Conservation (phyloP, 1,140 invertebrate genomes). For the Pteromalus puparum region DNA sequence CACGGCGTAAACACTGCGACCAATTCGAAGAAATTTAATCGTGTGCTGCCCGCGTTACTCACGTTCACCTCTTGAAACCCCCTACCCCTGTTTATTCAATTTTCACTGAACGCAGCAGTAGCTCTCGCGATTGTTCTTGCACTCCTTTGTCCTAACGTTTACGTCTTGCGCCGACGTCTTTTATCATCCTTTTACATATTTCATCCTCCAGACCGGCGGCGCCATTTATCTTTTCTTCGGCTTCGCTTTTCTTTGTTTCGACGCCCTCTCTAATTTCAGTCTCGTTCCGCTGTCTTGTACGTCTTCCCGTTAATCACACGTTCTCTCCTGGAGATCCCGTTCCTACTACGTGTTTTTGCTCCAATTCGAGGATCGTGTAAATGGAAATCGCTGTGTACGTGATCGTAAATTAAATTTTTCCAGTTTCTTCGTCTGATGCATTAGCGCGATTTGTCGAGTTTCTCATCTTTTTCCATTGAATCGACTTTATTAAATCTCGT, state of each 20-base stretch:
- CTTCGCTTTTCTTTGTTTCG: constrained; percentile 11
- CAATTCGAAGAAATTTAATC: not conserved
- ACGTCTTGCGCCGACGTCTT: not conserved
- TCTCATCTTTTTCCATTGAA: not conserved
- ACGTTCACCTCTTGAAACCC: not conserved
- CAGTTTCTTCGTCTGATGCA: not conserved
- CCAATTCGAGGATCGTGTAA: not conserved
- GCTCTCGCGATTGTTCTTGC: not conserved
- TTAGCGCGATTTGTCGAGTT: not conserved
- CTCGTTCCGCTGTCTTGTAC: not conserved
- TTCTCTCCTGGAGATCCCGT: not conserved
- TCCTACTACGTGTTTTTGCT: not conserved
- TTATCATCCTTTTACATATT: constrained; percentile 1
- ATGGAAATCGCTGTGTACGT: not conserved
- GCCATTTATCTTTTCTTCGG: constrained; percentile 11
- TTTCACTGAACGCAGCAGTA: not conserved
- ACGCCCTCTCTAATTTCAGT: not conserved
- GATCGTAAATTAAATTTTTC: not conserved
- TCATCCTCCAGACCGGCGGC: not conserved
- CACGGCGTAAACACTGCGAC: too few species aligned
- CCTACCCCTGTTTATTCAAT: not conserved
- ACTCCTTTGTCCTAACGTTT: not conserved
- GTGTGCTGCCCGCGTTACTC: not conserved
- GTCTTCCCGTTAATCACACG: not conserved
- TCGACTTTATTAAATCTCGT: not conserved